Percentiles rank a stretch among this genome's conserved stretches.
Evolutionary conservation across 2,888 invertebrate species (phyloP).

Genomic region (Dryococelus australis): DNA sequence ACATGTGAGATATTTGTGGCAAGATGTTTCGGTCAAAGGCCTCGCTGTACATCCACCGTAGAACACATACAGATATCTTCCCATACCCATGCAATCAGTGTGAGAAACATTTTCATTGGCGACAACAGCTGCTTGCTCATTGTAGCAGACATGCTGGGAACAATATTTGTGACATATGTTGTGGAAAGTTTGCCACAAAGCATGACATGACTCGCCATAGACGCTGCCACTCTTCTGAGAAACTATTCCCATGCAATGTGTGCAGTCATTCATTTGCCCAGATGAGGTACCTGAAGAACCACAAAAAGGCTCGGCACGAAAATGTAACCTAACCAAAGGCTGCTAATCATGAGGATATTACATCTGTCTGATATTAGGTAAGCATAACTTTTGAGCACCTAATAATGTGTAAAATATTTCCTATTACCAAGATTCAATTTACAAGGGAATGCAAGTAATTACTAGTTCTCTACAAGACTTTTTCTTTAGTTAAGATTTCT

Average conservation of each 20-base stretch:
- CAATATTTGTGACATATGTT: slow-evolving; percentile 63
- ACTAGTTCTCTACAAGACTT: no score
- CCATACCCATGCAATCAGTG: slow-evolving; percentile 68
- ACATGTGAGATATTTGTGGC: slow-evolving; percentile 60
- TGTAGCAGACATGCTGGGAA: slow-evolving; percentile 65
- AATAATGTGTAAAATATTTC: background rate
- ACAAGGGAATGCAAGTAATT: no score
- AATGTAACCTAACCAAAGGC: background rate
- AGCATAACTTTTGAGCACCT: background rate
- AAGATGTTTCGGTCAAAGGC: slow-evolving; percentile 71
- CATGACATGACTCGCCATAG: slow-evolving; percentile 56
- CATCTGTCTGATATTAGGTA: background rate
- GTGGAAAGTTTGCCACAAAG: slow-evolving; percentile 48
- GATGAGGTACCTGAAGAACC: slow-evolving; percentile 63
- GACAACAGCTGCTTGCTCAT: slow-evolving; percentile 64
- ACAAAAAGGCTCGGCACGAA: slow-evolving; percentile 54
- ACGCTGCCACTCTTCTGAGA: slow-evolving; percentile 60
- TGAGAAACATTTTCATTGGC: slow-evolving; percentile 63
- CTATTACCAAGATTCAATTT: background rate
- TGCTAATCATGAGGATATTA: no score
- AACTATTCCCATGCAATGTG: slow-evolving; percentile 50
- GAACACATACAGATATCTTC: slow-evolving; percentile 65
- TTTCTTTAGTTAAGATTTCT: no score
- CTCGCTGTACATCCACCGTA: slow-evolving; percentile 68
- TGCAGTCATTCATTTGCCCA: slow-evolving; percentile 58